Evolutionary conservation across 2,797 vertebrate genomes (phyloP).

Genomic region (Catharus ustulatus): DNA sequence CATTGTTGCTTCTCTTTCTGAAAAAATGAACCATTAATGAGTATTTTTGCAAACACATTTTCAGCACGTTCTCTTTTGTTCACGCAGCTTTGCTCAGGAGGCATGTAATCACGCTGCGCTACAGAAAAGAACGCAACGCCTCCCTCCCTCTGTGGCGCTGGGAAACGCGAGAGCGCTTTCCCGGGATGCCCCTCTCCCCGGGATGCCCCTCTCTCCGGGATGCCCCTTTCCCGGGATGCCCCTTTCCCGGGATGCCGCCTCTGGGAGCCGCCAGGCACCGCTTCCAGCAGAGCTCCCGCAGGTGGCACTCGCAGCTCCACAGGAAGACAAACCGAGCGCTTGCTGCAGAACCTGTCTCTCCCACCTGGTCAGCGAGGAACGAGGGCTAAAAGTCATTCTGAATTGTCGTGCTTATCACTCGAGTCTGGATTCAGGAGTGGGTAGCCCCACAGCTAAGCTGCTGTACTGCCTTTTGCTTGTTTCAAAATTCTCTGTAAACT

Average conservation of each 20-base stretch:
- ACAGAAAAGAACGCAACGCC: fast-evolving
- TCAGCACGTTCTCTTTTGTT: not conserved
- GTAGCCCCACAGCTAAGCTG: not conserved
- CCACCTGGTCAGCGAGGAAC: not conserved
- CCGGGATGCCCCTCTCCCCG: not conserved
- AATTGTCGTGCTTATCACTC: fast-evolving
- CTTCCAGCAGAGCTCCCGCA: not conserved
- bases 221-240: not conserved
- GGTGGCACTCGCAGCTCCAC: conserved; percentile 7
- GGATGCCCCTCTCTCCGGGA: no score
- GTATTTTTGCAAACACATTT: not conserved
- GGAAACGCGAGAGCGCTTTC: not conserved
- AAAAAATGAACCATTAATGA: fast-evolving
- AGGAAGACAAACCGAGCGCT: fast-evolving
- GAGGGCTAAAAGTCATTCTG: not conserved
- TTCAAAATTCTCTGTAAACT: not conserved
- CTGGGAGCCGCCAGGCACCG: not conserved
- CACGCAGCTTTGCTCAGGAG: not conserved
- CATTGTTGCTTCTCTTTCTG: not conserved
- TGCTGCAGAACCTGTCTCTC: not conserved
- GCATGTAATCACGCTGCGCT: fast-evolving
- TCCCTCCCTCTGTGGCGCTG: not conserved
- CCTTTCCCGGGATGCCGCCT: not conserved
- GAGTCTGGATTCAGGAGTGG: not conserved
- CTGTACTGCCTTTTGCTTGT: not conserved